Percentiles rank a stretch among this genome's conserved stretches.
Evolutionary conservation across 2,113 vertebrate species (phyloP).

Genomic region (Melanocharis versteri): DNA sequence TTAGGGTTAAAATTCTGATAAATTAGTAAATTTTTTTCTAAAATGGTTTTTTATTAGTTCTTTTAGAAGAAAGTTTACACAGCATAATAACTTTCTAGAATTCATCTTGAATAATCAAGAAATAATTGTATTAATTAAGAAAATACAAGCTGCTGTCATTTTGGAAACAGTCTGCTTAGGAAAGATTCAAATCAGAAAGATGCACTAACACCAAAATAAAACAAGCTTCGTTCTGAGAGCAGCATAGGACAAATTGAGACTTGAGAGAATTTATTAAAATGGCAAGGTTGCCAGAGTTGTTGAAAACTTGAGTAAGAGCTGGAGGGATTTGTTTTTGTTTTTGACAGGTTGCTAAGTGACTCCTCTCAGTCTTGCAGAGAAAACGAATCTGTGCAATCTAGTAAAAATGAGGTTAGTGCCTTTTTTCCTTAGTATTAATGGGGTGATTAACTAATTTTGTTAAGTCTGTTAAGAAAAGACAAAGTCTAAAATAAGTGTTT

Average conservation of each 20-base stretch:
- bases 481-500: neutral
- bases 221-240: neutral
- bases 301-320: constrained; percentile 54
- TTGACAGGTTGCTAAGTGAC: constrained; percentile 85
- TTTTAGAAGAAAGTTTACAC: neutral
- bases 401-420: constrained; percentile 86
- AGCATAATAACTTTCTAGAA: neutral
- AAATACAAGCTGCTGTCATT: neutral
- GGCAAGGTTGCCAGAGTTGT: constrained; percentile 13
- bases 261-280: constrained; percentile 31
- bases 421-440: neutral
- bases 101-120: neutral
- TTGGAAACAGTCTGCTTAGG: neutral
- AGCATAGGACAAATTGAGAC: neutral
- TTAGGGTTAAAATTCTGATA: neutral
- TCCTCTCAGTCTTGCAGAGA: constrained; percentile 82
- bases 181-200: neutral
- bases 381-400: constrained; percentile 79
- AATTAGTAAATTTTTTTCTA: neutral
- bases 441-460: neutral
- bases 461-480: neutral
- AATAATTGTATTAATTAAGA: neutral
- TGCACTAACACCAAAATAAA: neutral
- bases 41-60: neutral
- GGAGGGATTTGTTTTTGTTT: constrained; percentile 50